Percentiles rank a stretch among this genome's conserved stretches.
Conservation (phyloP, 2,888 invertebrate genomes). For the Lasioglossum figueresi region DNA sequence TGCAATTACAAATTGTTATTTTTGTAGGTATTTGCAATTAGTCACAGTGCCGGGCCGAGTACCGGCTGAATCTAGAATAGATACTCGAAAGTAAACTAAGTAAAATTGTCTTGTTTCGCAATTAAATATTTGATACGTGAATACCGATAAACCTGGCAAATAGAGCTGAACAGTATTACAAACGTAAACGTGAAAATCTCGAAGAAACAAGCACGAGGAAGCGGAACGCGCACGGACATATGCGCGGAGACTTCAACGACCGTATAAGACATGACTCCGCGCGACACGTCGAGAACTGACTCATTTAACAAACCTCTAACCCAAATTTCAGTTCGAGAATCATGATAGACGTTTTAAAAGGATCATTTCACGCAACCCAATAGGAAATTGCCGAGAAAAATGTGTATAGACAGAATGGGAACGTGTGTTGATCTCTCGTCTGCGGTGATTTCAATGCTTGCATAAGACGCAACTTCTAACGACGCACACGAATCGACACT, state of each 20-base stretch:
- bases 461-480: neutral
- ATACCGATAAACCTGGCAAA: neutral
- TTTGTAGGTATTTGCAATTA: neutral
- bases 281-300: neutral
- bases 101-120: neutral
- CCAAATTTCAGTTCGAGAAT: neutral
- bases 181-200: neutral
- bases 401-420: neutral
- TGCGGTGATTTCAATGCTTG: conserved; percentile 17
- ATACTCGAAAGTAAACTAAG: neutral
- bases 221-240: neutral
- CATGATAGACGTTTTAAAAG: neutral
- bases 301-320: neutral
- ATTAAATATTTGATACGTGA: neutral
- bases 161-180: neutral
- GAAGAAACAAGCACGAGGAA: neutral
- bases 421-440: neutral
- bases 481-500: neutral
- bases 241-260: neutral
- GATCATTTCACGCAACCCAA: neutral
- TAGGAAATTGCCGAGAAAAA: neutral
- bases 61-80: no score
- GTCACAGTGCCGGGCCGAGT: neutral
- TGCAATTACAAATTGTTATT: neutral
- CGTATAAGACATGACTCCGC: neutral